Evolutionary conservation across 2,888 invertebrate genomes (phyloP).

Genomic region (Isoperla grammatica): DNA sequence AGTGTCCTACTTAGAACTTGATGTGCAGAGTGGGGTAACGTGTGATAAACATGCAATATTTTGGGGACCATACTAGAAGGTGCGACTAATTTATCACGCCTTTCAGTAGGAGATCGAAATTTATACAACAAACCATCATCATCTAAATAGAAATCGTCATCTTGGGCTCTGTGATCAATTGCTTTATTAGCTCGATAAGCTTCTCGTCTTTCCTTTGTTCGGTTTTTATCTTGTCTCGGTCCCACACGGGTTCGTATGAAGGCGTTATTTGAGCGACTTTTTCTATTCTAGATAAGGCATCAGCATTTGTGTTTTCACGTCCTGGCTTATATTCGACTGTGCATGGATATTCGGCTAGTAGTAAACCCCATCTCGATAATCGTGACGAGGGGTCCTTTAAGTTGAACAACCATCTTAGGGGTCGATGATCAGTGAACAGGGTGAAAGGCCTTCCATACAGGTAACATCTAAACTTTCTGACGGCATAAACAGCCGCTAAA

Average conservation of each 20-base stretch:
- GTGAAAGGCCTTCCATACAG: conserved; percentile 24
- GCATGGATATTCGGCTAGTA: conserved; percentile 20
- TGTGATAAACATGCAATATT: not conserved
- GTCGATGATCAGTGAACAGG: conserved; percentile 29
- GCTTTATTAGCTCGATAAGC: not conserved
- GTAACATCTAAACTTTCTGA: conserved; percentile 27
- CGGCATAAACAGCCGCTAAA: conserved; percentile 24
- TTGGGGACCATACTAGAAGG: not conserved
- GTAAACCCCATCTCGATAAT: conserved; percentile 25
- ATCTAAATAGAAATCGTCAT: not conserved
- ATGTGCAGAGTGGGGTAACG: not conserved
- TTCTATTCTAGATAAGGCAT: conserved; percentile 17
- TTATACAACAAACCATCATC: not conserved
- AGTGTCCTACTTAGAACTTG: not conserved
- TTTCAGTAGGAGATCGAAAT: not conserved
- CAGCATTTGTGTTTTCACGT: conserved; percentile 22
- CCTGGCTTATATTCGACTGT: conserved; percentile 28
- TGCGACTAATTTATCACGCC: not conserved
- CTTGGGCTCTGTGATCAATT: not conserved
- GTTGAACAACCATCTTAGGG: conserved; percentile 23
- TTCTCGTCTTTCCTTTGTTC: not conserved
- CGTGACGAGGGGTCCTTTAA: conserved; percentile 24
- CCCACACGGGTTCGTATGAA: not conserved
- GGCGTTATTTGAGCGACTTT: not conserved
- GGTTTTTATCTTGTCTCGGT: not conserved